Evolutionary conservation across 2,888 invertebrate genomes (phyloP), one percentile per base, ranked within the genome.

Genomic region (Drosophila mimica): DNA sequence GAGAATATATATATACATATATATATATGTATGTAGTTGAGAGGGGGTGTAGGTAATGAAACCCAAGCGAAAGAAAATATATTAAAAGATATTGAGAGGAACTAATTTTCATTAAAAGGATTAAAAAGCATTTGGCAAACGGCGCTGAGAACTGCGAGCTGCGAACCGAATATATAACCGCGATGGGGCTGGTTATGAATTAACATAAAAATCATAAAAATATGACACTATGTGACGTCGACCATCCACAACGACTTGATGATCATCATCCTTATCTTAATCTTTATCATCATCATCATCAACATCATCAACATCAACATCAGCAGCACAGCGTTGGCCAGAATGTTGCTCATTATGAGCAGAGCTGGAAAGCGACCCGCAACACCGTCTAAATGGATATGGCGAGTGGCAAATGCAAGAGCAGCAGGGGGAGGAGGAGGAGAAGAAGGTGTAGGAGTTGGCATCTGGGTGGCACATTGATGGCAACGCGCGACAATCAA

Each of bases 51-150:
- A 38, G 51, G 66, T 68, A 74, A 83, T 71, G 73, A 77, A 80
- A 79, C 74, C 70, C 81, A 82, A 82, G 78, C 86, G 77, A 83
- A 90, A 83, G 87, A 83, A 90, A 85, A 91, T 85, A 90, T 91
- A 90, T 90, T 91, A 91, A 91, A 91, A 90, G 90, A 85, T 90
- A 91, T 88, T 90, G 91, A 90, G 90, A 88, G 89, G 86, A 90
- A 89, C 90, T 90, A 92, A 92, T 91, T 91, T 91, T 91, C 91
- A 91, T 92, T 91, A 92, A 92, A 92, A 89, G 92, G 92, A 92
- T 92, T 92, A 92, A 91, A 91, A 92, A 90, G 87, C 83, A 88
- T 87, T 76, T 82, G 79, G 81, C 75, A 64, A 61, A 38, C 46
- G 48, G 56, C 54, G 65, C 63, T 58, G n/a, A 34, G 46, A n/a